phyloP scores from a whole-genome alignment of 2,113 vertebrate species.

The Sceloporus undulatus region DNA sequence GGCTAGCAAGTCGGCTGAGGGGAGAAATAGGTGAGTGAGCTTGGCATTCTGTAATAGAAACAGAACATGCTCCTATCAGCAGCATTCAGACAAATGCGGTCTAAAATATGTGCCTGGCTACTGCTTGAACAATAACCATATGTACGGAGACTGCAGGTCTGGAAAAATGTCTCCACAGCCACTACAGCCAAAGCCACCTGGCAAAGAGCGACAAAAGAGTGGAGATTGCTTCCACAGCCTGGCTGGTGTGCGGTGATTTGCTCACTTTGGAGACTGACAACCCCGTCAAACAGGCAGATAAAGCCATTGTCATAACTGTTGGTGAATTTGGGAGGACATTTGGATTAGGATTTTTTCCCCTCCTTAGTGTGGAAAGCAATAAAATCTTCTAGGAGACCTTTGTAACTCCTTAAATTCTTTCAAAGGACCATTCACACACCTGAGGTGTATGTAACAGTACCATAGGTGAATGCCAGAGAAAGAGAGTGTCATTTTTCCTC shows the following conservation, averaged over 20 bases:
- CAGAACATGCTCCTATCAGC: constrained; percentile 24
- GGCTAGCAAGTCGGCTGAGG: too few species aligned
- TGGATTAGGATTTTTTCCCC: not conserved
- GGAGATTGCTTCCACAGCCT: constrained; percentile 37
- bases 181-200: constrained; percentile 38
- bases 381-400: not conserved
- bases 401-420: accelerated
- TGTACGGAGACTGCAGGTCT: not conserved
- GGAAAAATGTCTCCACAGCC: constrained; percentile 32
- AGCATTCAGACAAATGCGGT: constrained; percentile 8
- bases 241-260: constrained; percentile 49
- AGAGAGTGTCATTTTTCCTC: accelerated
- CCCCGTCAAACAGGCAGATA: not conserved
- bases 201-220: constrained; percentile 24
- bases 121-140: constrained; percentile 29
- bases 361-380: accelerated
- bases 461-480: constrained; percentile 5
- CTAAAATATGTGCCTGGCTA: constrained; percentile 19
- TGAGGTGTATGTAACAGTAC: constrained; percentile 35
- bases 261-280: constrained; percentile 15
- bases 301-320: not conserved
- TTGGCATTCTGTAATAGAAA: constrained; percentile 28
- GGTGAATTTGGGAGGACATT: not conserved
- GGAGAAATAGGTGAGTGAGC: constrained; percentile 40
- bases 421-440: accelerated